phyloP scores from a whole-genome alignment of 1,140 invertebrate genomes.

The Coelopa frigida region DNA sequence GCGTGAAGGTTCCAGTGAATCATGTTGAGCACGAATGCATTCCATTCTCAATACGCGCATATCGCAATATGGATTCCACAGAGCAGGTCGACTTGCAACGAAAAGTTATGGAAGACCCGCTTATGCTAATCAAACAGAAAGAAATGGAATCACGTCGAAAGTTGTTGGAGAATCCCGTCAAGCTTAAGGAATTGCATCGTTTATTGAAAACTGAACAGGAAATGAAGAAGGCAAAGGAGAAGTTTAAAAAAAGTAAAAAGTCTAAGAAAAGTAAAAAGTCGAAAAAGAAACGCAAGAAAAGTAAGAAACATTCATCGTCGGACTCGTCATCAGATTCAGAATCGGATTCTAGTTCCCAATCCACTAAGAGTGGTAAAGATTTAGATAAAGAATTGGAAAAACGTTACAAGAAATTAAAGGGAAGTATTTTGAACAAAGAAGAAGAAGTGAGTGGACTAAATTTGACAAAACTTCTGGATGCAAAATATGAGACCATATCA shows the following conservation, averaged over 20 bases:
- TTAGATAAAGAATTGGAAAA: conserved; percentile 47
- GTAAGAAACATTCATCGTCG: conserved; percentile 12
- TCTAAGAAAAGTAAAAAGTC: conserved; percentile 41
- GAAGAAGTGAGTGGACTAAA: conserved; percentile 15
- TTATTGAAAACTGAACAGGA: conserved; percentile 59
- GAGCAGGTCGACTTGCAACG: conserved; percentile 71
- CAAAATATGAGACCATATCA: conserved; percentile 35
- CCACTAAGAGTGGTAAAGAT: no score
- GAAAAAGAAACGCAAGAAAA: conserved; percentile 29
- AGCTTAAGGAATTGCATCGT: conserved; percentile 73
- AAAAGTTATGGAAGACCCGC: conserved; percentile 85
- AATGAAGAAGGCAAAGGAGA: conserved; percentile 47
- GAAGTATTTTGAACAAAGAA: conserved; percentile 5
- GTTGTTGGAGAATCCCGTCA: conserved; percentile 83
- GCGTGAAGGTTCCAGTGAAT: conserved; percentile 51
- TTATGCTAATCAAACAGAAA: conserved; percentile 75
- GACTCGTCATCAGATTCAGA: conserved; percentile 33
- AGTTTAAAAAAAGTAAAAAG: conserved; percentile 52
- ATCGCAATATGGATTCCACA: conserved; percentile 30
- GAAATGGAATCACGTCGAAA: conserved; percentile 75
- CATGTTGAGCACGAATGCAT: conserved; percentile 69
- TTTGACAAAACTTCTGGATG: conserved; percentile 29
- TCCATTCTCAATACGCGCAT: conserved; percentile 60
- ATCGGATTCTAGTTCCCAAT: no score
- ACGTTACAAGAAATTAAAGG: conserved; percentile 46